A percentile compares a stretch with the other conserved stretches of the same genome.
Conservation (phyloP, 1,140 invertebrate genomes). For the Triops cancriformis region DNA sequence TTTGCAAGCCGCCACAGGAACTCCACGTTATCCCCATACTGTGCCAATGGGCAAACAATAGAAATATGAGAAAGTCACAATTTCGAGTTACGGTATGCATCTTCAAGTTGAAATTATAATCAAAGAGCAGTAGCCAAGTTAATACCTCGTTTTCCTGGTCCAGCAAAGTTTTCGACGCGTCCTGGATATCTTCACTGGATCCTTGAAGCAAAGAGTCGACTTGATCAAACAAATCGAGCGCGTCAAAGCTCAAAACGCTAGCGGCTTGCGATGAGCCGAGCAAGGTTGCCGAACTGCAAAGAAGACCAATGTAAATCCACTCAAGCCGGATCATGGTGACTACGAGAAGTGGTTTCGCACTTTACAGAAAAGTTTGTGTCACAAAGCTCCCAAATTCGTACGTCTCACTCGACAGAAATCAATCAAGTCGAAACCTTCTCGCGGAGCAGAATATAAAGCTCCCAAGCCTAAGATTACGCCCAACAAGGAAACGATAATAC, state of each 20-base stretch:
- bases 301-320: slow-evolving; percentile 4
- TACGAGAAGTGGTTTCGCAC: neutral
- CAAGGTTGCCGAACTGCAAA: neutral
- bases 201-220: slow-evolving; percentile 34
- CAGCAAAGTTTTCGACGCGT: slow-evolving; percentile 32
- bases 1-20: slow-evolving; percentile 61
- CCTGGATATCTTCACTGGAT: slow-evolving; percentile 30
- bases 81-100: slow-evolving; percentile 5
- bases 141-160: slow-evolving; percentile 34
- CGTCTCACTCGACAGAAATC: neutral
- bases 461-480: neutral
- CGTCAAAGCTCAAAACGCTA: slow-evolving; percentile 19
- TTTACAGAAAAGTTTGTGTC: neutral
- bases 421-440: neutral
- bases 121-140: neutral
- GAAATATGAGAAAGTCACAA: slow-evolving; percentile 30
- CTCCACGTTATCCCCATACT: slow-evolving; percentile 35
- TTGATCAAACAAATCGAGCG: slow-evolving; percentile 30
- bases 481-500: neutral
- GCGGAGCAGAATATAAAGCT: neutral
- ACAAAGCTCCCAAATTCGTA: neutral
- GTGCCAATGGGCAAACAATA: slow-evolving; percentile 27
- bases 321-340: neutral
- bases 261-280: neutral
- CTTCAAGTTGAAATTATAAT: neutral